phyloP scores from a whole-genome alignment of 2,113 vertebrate genomes.

The Oryzias woworae region DNA sequence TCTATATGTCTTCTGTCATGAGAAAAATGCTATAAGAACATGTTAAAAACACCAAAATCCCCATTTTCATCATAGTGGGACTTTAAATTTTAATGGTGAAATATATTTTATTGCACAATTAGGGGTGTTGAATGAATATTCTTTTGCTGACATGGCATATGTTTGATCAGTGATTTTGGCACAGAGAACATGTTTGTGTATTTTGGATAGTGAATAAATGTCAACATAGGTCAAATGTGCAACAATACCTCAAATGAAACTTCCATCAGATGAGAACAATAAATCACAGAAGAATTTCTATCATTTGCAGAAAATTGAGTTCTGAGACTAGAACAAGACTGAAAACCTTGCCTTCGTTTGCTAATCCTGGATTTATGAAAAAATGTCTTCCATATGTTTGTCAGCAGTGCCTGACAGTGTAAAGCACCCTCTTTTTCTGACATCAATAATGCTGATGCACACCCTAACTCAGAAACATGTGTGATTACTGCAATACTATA shows the following conservation, averaged over 20 bases:
- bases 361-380: constrained; percentile 53
- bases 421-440: constrained; percentile 16
- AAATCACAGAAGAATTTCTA: constrained; percentile 5
- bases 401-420: constrained; percentile 44
- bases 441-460: constrained; percentile 20
- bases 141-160: constrained; percentile 1
- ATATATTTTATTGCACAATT: too few relatives aligned
- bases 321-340: constrained; percentile 23
- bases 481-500: constrained; percentile 32
- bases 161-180: constrained; percentile 1
- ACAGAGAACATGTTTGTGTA: constrained; percentile 4
- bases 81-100: too few relatives aligned
- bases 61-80: too few relatives aligned
- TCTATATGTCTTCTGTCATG: too few relatives aligned
- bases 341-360: constrained; percentile 21
- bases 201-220: constrained; percentile 9
- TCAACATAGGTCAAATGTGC: constrained; percentile 11
- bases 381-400: constrained; percentile 65
- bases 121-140: too few relatives aligned
- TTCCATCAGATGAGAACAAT: constrained; percentile 12
- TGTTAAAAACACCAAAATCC: too few relatives aligned
- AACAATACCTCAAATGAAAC: constrained; percentile 3
- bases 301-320: constrained; percentile 25
- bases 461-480: constrained; percentile 8
- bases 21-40: too few relatives aligned